Evolutionary conservation across 2,888 invertebrate genomes (phyloP), one percentile per base, ranked within the genome.

Genomic region (Leptopilina syphax): DNA sequence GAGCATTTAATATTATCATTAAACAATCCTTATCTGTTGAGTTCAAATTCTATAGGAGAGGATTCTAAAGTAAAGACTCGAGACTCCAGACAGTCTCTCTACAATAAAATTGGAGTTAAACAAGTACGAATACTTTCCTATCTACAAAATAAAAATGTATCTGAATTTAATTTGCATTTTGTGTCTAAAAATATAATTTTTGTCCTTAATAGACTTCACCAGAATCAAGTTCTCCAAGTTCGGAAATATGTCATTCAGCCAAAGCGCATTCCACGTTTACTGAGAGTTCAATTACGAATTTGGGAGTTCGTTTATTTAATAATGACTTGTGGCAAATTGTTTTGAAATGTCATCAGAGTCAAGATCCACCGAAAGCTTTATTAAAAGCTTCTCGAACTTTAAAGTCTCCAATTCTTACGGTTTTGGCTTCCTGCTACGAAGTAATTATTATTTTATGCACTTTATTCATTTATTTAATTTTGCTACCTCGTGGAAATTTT

Each of bases 381-480:
- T 88, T 95, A 18, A 93, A 93, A 13, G 94, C 95, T 6, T 94
- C 95, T 0, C 93, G 93, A 57, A 85, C 92, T 63, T 94, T 94
- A 81, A 92, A 93, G 47, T 94, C 94, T 84, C 95, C 95, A 0
- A 88, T 95, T 78, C 92, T 95, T 9, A 94, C 95, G 12, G 93
- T 96, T 80, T 92, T 96, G 65, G 95, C 95, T 13, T 94, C 95
- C 80, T 95, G 95, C 88, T 95, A 95, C 88, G 95, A 95, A 93
- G 95, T 95, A 83, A 94, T 34, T 24, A 57, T 77, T 34, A 34
- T 34, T 34, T 34, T 3, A 3, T 34, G 34, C 34, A 34, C 34
- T 34, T 34, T 34, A 34, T 10, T 13, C 3, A 18, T 63, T 77
- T 63, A 18, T 81, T 60, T 65, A 47, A n/a, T 27, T 12, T 7